A percentile compares a stretch with the other conserved stretches of the same genome.
These are phyloP conservation scores for Linyphia triangularis DNA, from an alignment of 2,888 invertebrate genomes.

Conservation along the genomic window DNA sequence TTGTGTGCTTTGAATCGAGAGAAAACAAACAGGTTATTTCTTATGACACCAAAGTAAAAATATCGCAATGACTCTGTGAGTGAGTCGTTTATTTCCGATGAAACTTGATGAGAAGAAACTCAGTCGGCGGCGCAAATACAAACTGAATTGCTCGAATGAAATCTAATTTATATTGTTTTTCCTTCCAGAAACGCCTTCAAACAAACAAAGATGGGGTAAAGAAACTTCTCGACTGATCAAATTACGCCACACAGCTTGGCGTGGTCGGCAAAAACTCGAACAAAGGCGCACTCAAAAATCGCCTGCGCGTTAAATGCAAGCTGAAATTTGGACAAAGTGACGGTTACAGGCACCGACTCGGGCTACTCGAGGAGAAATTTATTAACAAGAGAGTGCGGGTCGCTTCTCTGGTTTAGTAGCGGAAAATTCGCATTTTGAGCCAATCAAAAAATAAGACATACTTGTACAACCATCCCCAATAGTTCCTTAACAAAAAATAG, in stretches of 20 bases:
- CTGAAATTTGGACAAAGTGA: slow-evolving; percentile 46
- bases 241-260: slow-evolving; percentile 28
- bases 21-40: no score
- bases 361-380: slow-evolving; percentile 12
- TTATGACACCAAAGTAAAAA: no score
- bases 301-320: slow-evolving; percentile 43
- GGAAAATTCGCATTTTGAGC: no score
- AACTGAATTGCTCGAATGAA: not conserved
- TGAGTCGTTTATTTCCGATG: not conserved
- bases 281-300: slow-evolving; percentile 35
- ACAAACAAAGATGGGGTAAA: not conserved
- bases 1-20: no score
- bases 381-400: no score
- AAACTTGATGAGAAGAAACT: not conserved
- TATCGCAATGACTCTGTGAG: no score
- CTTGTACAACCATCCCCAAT: no score
- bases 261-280: slow-evolving; percentile 19
- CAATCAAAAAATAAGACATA: no score
- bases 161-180: not conserved
- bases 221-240: not conserved
- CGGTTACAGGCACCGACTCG: slow-evolving; percentile 10
- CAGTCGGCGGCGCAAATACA: not conserved
- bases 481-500: no score
- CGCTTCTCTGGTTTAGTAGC: no score
- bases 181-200: not conserved